A percentile compares a stretch with the other conserved stretches of the same genome.
Conservation (phyloP, 2,888 invertebrate species). For the Keiferia lycopersicella region DNA sequence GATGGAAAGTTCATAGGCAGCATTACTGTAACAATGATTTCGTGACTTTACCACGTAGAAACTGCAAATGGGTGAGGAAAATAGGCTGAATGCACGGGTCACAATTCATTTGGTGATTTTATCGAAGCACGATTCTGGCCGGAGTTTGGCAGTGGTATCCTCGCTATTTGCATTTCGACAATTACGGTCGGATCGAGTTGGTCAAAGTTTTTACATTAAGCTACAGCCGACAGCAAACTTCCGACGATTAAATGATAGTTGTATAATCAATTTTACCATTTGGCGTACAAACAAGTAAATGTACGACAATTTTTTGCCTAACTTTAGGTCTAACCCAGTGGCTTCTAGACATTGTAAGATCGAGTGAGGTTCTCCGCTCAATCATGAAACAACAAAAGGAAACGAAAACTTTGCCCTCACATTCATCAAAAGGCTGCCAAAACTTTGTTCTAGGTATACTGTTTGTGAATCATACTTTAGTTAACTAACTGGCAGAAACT, state of each 20-base stretch:
- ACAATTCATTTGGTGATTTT: slow-evolving; percentile 8
- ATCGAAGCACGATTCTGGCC: slow-evolving; percentile 32
- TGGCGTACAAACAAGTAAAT: not conserved
- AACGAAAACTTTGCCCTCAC: slow-evolving; percentile 9
- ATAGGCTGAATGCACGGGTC: not conserved
- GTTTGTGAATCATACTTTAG: not conserved
- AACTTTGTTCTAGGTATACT: not conserved
- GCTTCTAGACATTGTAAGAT: not conserved
- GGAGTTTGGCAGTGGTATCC: slow-evolving; percentile 41
- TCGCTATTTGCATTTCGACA: slow-evolving; percentile 63
- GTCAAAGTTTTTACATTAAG: slow-evolving; percentile 64
- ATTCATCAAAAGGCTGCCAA: slow-evolving; percentile 1
- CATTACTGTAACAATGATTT: not conserved
- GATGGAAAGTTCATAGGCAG: slow-evolving; percentile 39
- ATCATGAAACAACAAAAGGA: slow-evolving; percentile 1
- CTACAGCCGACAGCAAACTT: slow-evolving; percentile 51
- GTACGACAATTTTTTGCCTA: too few species aligned
- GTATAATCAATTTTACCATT: slow-evolving; percentile 45
- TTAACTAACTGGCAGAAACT: slow-evolving; percentile 10
- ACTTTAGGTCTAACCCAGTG: not conserved
- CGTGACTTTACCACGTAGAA: not conserved
- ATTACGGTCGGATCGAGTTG: slow-evolving; percentile 53
- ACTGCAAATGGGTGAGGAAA: not conserved
- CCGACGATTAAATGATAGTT: slow-evolving; percentile 41
- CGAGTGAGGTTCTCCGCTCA: not conserved